Percentiles rank a stretch among this genome's conserved stretches.
These are phyloP conservation scores for Brassicogethes aeneus DNA, from an alignment of 2,888 invertebrate genomes.

Conservation along the genomic window DNA sequence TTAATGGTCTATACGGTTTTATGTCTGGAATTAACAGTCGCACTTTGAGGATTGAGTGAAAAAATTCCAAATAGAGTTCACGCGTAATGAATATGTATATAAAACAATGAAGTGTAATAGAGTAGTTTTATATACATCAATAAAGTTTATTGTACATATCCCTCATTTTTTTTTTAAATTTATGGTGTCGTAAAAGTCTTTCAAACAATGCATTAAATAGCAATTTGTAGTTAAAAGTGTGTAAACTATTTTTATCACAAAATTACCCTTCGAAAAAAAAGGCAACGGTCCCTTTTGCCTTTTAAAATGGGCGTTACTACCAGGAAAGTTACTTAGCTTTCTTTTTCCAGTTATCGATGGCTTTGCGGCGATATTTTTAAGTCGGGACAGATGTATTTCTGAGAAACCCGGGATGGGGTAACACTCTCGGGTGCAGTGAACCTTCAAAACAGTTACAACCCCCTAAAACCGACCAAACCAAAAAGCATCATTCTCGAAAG, in stretches of 20 bases:
- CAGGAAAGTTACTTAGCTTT: slow-evolving; percentile 19
- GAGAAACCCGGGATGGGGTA: slow-evolving; percentile 19
- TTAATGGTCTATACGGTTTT: slow-evolving; percentile 8
- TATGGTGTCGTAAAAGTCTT: slow-evolving; percentile 23
- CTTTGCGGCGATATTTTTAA: slow-evolving; percentile 27
- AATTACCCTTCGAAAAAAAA: too few relatives aligned
- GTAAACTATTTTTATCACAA: slow-evolving; percentile 20
- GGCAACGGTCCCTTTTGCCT: slow-evolving; percentile 16
- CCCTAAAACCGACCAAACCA: background rate
- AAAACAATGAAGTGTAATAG: slow-evolving; percentile 2
- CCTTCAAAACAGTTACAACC: slow-evolving; percentile 10
- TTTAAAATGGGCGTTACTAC: slow-evolving; percentile 15
- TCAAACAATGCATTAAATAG: slow-evolving; percentile 21
- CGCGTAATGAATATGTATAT: background rate
- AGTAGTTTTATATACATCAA: slow-evolving; percentile 2
- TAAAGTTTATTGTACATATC: slow-evolving; percentile 23
- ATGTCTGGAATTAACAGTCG: background rate
- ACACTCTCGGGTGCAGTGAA: slow-evolving; percentile 22
- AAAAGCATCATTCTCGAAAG: background rate
- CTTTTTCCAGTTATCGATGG: slow-evolving; percentile 23
- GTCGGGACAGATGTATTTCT: slow-evolving; percentile 30
- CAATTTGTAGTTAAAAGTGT: slow-evolving; percentile 12
- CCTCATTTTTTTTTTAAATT: slow-evolving; percentile 25
- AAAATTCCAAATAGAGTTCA: background rate
- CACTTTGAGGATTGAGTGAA: background rate